Conservation (phyloP, 2,113 vertebrate genomes). For the Paratilapia polleni region DNA sequence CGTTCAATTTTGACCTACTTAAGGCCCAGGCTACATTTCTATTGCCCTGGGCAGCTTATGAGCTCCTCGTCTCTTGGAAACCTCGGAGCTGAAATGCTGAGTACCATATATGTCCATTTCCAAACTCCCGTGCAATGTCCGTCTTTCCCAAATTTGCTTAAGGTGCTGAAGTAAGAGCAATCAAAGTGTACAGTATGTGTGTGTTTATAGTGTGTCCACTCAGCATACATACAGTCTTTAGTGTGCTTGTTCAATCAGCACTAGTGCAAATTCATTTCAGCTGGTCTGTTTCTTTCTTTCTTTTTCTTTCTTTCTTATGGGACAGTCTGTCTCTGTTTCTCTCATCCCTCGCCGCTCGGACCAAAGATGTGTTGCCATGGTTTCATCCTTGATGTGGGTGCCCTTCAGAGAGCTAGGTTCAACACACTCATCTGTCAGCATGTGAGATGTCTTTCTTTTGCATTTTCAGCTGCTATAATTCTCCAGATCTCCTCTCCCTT, state of each 20-base stretch:
- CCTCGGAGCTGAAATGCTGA: slow-evolving; percentile 49
- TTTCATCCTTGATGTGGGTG: slow-evolving; percentile 74
- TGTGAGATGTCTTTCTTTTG: slow-evolving; percentile 56
- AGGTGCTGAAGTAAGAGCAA: slow-evolving; percentile 75
- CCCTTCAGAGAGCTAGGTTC: slow-evolving; percentile 65
- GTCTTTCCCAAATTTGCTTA: slow-evolving; percentile 66
- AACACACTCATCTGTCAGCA: slow-evolving; percentile 57
- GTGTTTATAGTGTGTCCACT: slow-evolving; percentile 71
- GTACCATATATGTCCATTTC: slow-evolving; percentile 55
- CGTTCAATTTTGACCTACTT: slow-evolving; percentile 69
- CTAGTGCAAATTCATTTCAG: slow-evolving; percentile 81
- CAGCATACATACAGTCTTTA: slow-evolving; percentile 72
- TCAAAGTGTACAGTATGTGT: slow-evolving; percentile 51
- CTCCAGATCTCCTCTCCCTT: slow-evolving; percentile 8
- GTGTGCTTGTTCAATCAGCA: slow-evolving; percentile 78
- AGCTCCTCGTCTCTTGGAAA: slow-evolving; percentile 60
- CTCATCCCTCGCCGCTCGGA: slow-evolving; percentile 61
- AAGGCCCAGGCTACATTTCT: slow-evolving; percentile 58
- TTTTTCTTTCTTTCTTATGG: slow-evolving; percentile 51
- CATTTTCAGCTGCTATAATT: slow-evolving; percentile 40
- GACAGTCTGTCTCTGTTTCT: slow-evolving; percentile 51
- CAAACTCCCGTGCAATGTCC: slow-evolving; percentile 32
- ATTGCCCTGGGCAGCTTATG: slow-evolving; percentile 34
- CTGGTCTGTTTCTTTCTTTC: slow-evolving; percentile 73
- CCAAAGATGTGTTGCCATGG: slow-evolving; percentile 74